These are phyloP conservation scores for Silurus meridionalis DNA, from an alignment of 2,113 vertebrate species.

Conservation along the genomic window DNA sequence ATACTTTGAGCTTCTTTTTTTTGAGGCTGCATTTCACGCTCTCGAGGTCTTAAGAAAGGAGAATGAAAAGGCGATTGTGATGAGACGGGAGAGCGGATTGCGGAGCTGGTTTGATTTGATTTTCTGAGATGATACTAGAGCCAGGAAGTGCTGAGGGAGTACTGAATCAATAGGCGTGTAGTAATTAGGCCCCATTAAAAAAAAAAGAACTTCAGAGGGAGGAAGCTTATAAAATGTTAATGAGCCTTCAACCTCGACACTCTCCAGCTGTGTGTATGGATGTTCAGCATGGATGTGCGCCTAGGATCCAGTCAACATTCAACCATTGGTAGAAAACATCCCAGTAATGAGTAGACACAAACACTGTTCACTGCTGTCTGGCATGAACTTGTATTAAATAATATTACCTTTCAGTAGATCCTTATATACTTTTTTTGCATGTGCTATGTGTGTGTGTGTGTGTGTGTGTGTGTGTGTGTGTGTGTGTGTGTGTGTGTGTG, in stretches of 20 bases:
- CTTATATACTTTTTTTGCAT: constrained; percentile 20
- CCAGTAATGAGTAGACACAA: constrained; percentile 15
- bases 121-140: constrained; percentile 51
- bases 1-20: constrained; percentile 12
- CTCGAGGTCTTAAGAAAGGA: constrained; percentile 27
- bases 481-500: constrained; percentile 52
- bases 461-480: constrained; percentile 3
- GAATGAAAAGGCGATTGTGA: constrained; percentile 39
- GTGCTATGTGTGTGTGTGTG: constrained; percentile 18
- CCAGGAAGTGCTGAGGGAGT: constrained; percentile 60
- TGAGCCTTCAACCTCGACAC: constrained; percentile 65
- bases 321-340: constrained; percentile 11
- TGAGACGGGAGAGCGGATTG: constrained; percentile 32
- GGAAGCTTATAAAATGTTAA: constrained; percentile 71
- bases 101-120: constrained; percentile 49
- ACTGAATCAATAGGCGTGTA: constrained; percentile 68
- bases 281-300: constrained; percentile 31
- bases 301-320: constrained; percentile 35
- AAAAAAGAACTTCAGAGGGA: constrained; percentile 67
- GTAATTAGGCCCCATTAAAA: constrained; percentile 68
- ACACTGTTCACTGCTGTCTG: neutral
- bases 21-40: constrained; percentile 38
- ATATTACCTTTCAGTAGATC: constrained; percentile 5
- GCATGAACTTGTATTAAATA: neutral
- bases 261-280: constrained; percentile 49